Evolutionary conservation across 2,113 vertebrate species (phyloP), one percentile per base, ranked within the genome.

Genomic region (Rhinichthys klamathensis): DNA sequence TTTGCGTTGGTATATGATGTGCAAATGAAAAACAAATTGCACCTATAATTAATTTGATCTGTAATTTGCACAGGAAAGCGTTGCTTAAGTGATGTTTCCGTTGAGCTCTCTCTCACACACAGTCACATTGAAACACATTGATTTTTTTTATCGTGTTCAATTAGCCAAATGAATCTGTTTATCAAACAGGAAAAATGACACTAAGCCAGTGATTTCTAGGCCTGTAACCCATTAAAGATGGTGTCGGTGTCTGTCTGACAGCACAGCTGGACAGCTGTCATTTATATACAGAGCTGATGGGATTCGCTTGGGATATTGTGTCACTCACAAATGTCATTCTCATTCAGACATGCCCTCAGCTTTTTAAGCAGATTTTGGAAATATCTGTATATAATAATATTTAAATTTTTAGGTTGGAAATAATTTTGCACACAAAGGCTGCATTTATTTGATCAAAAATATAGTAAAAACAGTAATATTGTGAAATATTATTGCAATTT

Each of bases 131-230:
- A 73, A 41, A 72, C 35, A 2, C 10, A 72, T n/a, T 21, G 30
- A 69, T 69, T 70, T 38, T 70, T 70, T 38, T 69, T 5, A 32
- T 41, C 6, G 67, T 8, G 6, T 11, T 73, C 70, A 73, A 16
- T 73, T 73, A 73, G 70, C 35, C 38, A 49, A 74, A 46, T 74
- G 21, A n/a, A n/a, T 61, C 3, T 70, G 18, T 41, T 70, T 70
- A 70, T 70, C 10, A 35, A 72, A 72, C 69, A 72, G 69, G 69
- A 72, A 72, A 41, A 12, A 72, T 41, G 35, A n/a, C 69, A 72
- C 35, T 65, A 16, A 65, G 63, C 60, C 60, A 61, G 11, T 25
- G 38, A 41, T 41, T 41, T 41, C 38, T 41, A 41, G 1, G 7
- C 7, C 1, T 41, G 38, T 41, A 8, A 32, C 18, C 30, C 65